Evolutionary conservation across 2,888 invertebrate genomes (phyloP).

Genomic region (Operophtera brumata): DNA sequence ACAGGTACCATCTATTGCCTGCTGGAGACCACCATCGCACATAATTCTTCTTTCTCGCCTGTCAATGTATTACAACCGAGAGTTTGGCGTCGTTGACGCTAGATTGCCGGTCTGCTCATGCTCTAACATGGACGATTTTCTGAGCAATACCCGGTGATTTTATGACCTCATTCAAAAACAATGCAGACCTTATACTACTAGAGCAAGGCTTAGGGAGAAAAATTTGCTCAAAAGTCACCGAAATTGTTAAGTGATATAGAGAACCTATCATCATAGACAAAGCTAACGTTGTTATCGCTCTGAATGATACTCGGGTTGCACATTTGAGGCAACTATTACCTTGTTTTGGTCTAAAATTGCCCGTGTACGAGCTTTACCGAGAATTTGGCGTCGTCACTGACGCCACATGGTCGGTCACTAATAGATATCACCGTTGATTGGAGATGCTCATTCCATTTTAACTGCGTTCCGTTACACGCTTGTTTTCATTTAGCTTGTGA

Average conservation of each 20-base stretch:
- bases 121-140: conserved; percentile 10
- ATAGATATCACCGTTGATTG: conserved; percentile 68
- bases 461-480: conserved; percentile 63
- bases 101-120: conserved; percentile 17
- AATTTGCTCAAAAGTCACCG: neutral
- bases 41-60: conserved; percentile 41
- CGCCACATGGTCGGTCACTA: conserved; percentile 35
- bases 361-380: conserved; percentile 5
- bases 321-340: neutral
- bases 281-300: neutral
- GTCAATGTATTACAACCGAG: conserved; percentile 44
- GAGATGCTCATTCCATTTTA: conserved; percentile 58
- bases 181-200: neutral
- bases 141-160: neutral
- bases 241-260: neutral
- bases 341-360: conserved; percentile 1
- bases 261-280: neutral
- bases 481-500: conserved; percentile 76
- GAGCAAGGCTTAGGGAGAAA: too few relatives aligned
- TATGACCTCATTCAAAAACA: neutral
- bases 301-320: neutral
- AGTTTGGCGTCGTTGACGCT: conserved; percentile 19
- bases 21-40: conserved; percentile 45
- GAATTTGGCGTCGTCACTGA: conserved; percentile 26
- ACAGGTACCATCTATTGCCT: conserved; percentile 84